Base-by-base conservation (phyloP, 2,113 vertebrate genomes). In the Gambusia affinis region DNA sequence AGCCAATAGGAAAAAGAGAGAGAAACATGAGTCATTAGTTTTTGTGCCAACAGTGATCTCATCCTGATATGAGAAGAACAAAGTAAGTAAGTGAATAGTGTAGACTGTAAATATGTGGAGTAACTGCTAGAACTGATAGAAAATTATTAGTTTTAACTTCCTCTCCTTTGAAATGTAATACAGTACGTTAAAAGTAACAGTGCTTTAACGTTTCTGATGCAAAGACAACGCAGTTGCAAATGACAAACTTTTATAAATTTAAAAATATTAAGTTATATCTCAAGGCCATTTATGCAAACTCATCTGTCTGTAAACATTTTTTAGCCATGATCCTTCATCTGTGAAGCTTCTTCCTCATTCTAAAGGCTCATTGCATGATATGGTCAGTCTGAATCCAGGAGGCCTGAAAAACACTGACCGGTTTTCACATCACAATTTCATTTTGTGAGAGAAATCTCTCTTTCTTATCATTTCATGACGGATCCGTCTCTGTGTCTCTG, bases 401-500 rank as follows among this genome's bases (percentile, higher is more conserved):
- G 47, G 19, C 19, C 17, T 47, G 44, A 6, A 47, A 4, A 47
- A 47, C 44, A 47, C 4, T 1, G 4, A 47, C 17, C 44, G 27
- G 27, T 27, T 27, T 27, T 57, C 24, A 24, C 22, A n/a, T 57
- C 22, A 57, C 24, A n/a, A 57, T 24, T 57, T n/a, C 51, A 24
- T 24, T n/a, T 57, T 57, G 51, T 24, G 24, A 57, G 24, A n/a
- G 1, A n/a, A 57, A 8, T 57, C 24, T 8, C 19, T 51, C 7
- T n/a, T 1, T 57, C 0, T n/a, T 10, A n/a, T 27, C 17, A 29
- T 3, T 2, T 42, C 62, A 54, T 14, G 22, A n/a, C 35, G 19
- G 27, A n/a, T 1, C 14, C 44, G 12, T 73, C 33, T 77, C 29
- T 75, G 29, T 42, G 8, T 74, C 28, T 76, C 73, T 82, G 17